Evolutionary conservation across 1,140 invertebrate species (phyloP).

Genomic region (Platyscapa corneri): DNA sequence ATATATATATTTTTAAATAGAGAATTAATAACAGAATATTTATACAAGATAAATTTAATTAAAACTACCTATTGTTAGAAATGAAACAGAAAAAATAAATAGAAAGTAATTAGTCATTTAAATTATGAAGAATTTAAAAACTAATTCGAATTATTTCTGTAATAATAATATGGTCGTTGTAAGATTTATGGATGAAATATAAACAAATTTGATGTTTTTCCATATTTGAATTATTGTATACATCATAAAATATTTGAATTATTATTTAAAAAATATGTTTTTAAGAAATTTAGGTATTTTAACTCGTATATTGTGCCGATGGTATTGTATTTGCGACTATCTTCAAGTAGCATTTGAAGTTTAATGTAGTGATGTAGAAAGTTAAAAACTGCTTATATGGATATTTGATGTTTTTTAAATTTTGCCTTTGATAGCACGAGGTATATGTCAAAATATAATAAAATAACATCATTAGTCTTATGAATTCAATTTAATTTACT

Average conservation of each 20-base stretch:
- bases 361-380: constrained; percentile 47
- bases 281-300: not conserved
- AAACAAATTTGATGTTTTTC: too few species aligned
- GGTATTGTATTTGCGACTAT: constrained; percentile 51
- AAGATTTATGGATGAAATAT: too few species aligned
- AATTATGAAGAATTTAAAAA: too few species aligned
- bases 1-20: too few species aligned
- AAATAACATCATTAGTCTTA: constrained; percentile 16
- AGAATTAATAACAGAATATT: too few species aligned
- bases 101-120: too few species aligned
- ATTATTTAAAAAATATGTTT: not conserved
- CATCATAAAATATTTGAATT: not conserved
- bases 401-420: constrained; percentile 61
- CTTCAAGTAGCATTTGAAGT: constrained; percentile 63
- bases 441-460: constrained; percentile 54
- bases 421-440: constrained; percentile 54
- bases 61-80: too few species aligned
- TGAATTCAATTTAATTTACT: constrained; percentile 15
- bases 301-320: not conserved
- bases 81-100: too few species aligned
- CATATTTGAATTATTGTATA: too few species aligned
- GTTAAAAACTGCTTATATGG: constrained; percentile 70
- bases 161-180: too few species aligned
- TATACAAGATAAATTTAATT: too few species aligned
- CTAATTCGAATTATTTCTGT: too few species aligned